Conservation (phyloP, 2,113 vertebrate species). For the Entomyzon cyanotis region DNA sequence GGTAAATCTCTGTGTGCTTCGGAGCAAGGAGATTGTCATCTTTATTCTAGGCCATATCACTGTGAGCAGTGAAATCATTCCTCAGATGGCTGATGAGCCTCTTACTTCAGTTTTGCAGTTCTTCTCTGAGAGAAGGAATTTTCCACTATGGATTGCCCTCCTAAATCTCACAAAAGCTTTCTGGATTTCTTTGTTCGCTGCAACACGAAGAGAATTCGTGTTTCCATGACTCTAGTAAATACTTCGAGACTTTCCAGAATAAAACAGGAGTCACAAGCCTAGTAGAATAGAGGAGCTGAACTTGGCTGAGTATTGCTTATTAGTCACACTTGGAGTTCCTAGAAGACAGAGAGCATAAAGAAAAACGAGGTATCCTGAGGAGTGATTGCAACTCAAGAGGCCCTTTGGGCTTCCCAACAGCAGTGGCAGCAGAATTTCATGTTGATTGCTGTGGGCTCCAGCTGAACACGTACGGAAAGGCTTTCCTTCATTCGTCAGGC, state of each 20-base stretch:
- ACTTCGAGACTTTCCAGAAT: neutral
- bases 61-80: neutral
- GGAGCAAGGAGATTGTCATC: neutral
- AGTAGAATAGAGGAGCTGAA: neutral
- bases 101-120: neutral
- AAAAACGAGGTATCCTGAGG: constrained; percentile 26
- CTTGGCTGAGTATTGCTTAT: neutral
- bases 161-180: neutral
- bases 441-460: constrained; percentile 8
- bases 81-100: neutral
- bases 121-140: neutral
- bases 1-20: neutral
- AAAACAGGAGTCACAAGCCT: neutral
- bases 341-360: constrained; percentile 8
- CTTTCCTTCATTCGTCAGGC: constrained; percentile 41
- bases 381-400: constrained; percentile 16
- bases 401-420: constrained; percentile 52
- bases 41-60: neutral
- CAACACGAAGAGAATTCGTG: neutral
- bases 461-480: constrained; percentile 37
- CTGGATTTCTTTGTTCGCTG: neutral
- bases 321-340: neutral
- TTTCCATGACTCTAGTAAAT: neutral
- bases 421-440: constrained; percentile 61
- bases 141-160: neutral